Percentiles rank a stretch among this genome's conserved stretches.
phyloP scores from a whole-genome alignment of 2,797 vertebrate species.

The Cichlasoma orientale region DNA sequence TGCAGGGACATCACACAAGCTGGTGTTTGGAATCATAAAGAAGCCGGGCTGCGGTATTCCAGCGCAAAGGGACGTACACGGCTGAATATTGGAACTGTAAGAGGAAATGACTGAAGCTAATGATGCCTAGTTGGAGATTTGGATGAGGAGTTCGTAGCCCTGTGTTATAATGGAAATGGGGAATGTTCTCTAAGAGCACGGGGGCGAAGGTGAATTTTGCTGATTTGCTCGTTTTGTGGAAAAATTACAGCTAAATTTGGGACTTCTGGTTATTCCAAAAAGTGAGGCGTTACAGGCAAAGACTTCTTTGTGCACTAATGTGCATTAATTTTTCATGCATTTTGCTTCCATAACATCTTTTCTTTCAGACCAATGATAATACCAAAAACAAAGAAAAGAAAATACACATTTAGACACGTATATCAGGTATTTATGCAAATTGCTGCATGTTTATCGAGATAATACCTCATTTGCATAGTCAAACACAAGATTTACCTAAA shows the following conservation, averaged over 20 bases:
- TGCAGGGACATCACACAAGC: conserved; percentile 59
- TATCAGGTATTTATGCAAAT: neutral
- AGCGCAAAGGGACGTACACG: conserved; percentile 21
- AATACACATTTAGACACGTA: neutral
- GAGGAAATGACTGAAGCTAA: neutral
- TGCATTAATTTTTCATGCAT: neutral
- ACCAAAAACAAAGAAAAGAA: neutral
- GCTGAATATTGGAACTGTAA: conserved; percentile 9
- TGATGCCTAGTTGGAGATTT: neutral
- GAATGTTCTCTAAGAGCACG: neutral
- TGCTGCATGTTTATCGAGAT: no score
- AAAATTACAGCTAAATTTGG: neutral
- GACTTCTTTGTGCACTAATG: neutral
- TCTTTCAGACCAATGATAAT: neutral
- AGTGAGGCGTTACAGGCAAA: neutral
- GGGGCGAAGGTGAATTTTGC: neutral
- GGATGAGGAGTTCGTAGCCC: neutral
- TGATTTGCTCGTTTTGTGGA: neutral
- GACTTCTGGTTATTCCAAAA: neutral
- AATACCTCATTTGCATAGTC: neutral
- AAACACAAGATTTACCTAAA: neutral
- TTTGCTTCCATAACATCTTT: neutral
- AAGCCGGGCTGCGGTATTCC: conserved; percentile 35
- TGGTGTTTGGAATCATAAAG: conserved; percentile 50
- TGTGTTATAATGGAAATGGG: neutral